phyloP scores from a whole-genome alignment of 2,113 vertebrate genomes.

The Hemiscyllium ocellatum region DNA sequence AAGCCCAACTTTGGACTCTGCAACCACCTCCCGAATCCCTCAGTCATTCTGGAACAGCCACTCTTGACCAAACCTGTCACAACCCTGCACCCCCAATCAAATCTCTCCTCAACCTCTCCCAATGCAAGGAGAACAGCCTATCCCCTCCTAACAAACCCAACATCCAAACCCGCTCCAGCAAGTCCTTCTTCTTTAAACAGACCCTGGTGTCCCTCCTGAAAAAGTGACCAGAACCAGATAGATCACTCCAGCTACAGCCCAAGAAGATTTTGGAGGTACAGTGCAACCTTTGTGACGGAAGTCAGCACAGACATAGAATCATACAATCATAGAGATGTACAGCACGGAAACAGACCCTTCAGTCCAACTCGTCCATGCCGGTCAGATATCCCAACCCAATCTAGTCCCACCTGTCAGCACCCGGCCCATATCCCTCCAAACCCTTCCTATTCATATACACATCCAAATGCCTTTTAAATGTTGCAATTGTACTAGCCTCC shows the following conservation, averaged over 20 bases:
- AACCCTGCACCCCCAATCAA: not conserved
- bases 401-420: too few relatives aligned
- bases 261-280: not conserved
- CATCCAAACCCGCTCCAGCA: not conserved
- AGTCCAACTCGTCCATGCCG: too few relatives aligned
- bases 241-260: not conserved
- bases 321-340: too few relatives aligned
- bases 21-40: too few relatives aligned
- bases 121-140: not conserved
- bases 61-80: not conserved
- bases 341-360: too few relatives aligned
- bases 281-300: not conserved
- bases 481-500: too few relatives aligned
- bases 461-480: too few relatives aligned
- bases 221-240: not conserved
- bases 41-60: not conserved
- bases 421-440: too few relatives aligned
- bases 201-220: not conserved
- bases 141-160: not conserved
- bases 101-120: not conserved
- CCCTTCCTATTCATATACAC: too few relatives aligned
- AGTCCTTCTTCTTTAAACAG: not conserved
- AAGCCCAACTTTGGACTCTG: not conserved
- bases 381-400: too few relatives aligned
- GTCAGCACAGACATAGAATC: not conserved